Evolutionary conservation across 2,797 vertebrate species (phyloP), one percentile per base, ranked within the genome.

Genomic region (Leptodactylus fallax): DNA sequence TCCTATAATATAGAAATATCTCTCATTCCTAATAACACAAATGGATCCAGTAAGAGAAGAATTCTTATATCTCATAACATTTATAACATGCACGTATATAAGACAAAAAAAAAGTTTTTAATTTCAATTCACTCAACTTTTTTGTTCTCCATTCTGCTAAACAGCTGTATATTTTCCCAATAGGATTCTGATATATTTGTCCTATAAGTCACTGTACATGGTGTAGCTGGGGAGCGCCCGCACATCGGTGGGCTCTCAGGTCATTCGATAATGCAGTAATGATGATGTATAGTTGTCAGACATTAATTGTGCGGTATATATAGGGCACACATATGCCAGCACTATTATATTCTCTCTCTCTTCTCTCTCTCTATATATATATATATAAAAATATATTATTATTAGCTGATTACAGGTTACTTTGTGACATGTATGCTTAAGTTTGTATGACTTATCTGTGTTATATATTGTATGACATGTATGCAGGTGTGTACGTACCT

Each of bases 391-490:
- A 65, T 81, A 65, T 81, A 51, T 81, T 16, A 27, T 58, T 76
- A 36, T 79, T 58, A 79, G n/a, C 23, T 19, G 14, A 7, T 53
- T 76, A 36, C 21, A 23, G 53, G 49, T 51, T n/a, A 0, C 11
- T 77, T 13, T 53, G n/a, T 10, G 2, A 55, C 14, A 5, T 79
- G 23, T 27, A 25, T 25, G 21, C 2, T 25, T 3, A 0, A 19
- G 53, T 27, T 21, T 60, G 21, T 81, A 63, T 81, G 14, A 45
- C 21, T 79, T 19, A 5, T 67, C 47, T 85, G 19, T 85, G 51
- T 77, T 76, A 76, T 83, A 71, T 71, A 83, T 83, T 83, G 53
- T 21, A n/a, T 82, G 53, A 58, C 56, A 58, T 21, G 60, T 61
- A 61, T 71, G 71, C 27, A 47, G 53, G 63, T 47, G 47, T 65